Conservation (phyloP, 2,797 vertebrate species). For the Sarcoramphus papa region DNA sequence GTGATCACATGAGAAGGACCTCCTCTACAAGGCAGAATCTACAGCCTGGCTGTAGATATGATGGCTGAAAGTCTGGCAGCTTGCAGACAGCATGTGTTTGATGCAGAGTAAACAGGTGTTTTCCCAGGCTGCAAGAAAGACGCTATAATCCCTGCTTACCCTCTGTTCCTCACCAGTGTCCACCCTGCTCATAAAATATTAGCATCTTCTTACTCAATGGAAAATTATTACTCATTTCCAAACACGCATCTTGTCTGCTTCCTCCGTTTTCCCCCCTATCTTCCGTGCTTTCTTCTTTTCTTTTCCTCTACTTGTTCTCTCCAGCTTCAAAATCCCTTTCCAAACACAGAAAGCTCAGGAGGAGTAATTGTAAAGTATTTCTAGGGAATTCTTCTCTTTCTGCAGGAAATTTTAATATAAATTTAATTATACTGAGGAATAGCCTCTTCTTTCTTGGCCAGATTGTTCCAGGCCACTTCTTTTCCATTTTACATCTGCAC, state of each 20-base stretch:
- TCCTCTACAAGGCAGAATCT: neutral
- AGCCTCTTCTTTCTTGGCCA: neutral
- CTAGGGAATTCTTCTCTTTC: neutral
- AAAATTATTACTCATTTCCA: neutral
- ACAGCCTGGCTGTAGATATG: too few species aligned
- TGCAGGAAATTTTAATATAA: neutral
- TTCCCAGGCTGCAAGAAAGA: neutral
- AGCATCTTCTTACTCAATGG: neutral
- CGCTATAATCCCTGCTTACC: neutral
- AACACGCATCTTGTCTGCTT: neutral
- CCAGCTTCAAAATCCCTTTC: neutral
- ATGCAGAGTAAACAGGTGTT: neutral
- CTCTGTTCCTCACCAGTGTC: neutral
- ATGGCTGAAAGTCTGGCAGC: neutral
- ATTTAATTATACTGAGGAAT: neutral
- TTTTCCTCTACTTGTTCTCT: neutral
- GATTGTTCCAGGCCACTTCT: neutral
- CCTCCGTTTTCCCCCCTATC: fast-evolving
- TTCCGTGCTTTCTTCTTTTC: neutral
- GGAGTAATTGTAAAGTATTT: neutral
- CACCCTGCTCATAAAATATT: neutral
- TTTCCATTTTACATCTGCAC: neutral
- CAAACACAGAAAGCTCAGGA: neutral
- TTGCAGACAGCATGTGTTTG: neutral
- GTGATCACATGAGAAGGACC: neutral